These are phyloP conservation scores for Porphyrio hochstetteri DNA, from an alignment of 2,113 vertebrate genomes.

Conservation along the genomic window DNA sequence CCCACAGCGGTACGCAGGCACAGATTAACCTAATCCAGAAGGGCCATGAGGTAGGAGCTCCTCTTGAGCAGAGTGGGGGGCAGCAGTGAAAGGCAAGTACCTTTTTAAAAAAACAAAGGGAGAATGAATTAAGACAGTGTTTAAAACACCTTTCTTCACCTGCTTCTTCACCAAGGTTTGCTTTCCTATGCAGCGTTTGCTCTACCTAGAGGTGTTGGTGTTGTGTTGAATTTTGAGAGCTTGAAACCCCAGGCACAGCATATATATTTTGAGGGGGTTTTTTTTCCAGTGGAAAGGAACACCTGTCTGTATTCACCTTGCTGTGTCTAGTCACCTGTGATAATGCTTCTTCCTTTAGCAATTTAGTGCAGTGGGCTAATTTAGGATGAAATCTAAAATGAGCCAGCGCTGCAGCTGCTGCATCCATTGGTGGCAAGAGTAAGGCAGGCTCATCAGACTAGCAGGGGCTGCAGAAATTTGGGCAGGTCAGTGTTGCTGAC, in stretches of 20 bases:
- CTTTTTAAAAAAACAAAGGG: too few relatives aligned
- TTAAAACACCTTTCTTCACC: background rate
- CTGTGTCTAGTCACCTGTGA: background rate
- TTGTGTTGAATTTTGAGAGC: background rate
- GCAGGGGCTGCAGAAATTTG: background rate
- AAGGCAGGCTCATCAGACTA: background rate
- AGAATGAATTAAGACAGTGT: background rate
- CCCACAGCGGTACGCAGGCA: fast-evolving
- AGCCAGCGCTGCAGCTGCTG: background rate
- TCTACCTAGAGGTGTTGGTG: background rate
- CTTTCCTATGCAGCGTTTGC: background rate
- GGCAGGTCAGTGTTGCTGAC: background rate
- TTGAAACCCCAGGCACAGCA: background rate
- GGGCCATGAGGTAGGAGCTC: background rate
- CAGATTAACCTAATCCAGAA: background rate
- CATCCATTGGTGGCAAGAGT: background rate
- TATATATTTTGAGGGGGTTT: background rate
- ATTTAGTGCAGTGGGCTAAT: background rate
- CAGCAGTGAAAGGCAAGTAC: background rate
- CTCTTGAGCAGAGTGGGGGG: background rate
- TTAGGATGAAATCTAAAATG: background rate
- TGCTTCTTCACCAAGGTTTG: background rate
- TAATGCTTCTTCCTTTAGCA: background rate
- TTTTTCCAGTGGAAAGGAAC: background rate
- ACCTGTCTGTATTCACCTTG: background rate